These are phyloP conservation scores for Tragelaphus imberbis DNA, from an alignment of 2,113 vertebrate species.

Conservation along the genomic window DNA sequence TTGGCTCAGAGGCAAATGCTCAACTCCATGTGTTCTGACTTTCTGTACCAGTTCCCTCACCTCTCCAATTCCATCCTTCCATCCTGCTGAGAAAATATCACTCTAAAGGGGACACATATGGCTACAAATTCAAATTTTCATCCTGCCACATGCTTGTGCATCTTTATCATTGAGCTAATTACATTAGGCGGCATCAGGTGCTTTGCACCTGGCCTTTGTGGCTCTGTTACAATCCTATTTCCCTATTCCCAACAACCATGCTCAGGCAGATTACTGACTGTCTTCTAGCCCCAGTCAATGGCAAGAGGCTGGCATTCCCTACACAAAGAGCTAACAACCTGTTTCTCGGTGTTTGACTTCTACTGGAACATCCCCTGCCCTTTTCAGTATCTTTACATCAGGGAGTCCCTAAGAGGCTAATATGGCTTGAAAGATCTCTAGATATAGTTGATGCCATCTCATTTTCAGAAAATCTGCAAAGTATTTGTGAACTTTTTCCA, in stretches of 20 bases:
- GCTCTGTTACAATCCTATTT: neutral
- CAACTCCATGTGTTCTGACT: constrained; percentile 26
- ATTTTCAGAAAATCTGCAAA: neutral
- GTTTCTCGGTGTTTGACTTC: neutral
- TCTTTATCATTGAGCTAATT: constrained; percentile 33
- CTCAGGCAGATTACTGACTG: neutral
- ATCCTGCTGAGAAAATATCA: constrained; percentile 42
- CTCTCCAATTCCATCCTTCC: neutral
- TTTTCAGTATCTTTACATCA: neutral
- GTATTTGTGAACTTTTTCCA: neutral
- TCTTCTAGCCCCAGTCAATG: neutral
- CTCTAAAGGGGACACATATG: neutral
- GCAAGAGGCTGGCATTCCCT: neutral
- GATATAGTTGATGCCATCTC: neutral
- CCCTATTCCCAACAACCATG: neutral
- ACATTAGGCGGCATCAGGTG: neutral
- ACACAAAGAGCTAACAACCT: neutral
- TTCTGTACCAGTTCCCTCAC: neutral
- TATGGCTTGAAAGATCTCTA: neutral
- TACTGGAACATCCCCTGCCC: neutral
- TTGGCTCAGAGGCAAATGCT: constrained; percentile 38
- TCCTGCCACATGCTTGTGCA: neutral
- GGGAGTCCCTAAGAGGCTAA: neutral
- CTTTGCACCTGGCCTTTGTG: neutral
- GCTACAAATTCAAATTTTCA: neutral